Percentiles rank a stretch among this genome's conserved stretches.
Conservation (phyloP, 2,113 vertebrate genomes). For the Fulica atra region DNA sequence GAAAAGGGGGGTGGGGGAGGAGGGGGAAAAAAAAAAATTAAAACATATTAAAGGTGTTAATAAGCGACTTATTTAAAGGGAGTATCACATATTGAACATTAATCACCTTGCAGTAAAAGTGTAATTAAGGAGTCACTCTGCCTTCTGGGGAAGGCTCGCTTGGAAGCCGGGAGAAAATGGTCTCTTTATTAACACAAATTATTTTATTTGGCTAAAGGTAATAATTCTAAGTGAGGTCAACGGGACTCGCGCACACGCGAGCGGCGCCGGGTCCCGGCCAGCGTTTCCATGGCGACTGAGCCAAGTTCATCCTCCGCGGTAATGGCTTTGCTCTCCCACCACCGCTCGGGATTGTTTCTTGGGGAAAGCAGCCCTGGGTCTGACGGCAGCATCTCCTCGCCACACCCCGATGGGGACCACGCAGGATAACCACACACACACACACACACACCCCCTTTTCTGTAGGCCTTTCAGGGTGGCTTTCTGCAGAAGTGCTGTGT, state of each 20-base stretch:
- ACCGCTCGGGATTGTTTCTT: neutral
- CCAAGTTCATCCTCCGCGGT: slow-evolving; percentile 29
- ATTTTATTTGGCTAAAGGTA: slow-evolving; percentile 86
- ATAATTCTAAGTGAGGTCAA: slow-evolving; percentile 83
- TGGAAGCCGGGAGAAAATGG: slow-evolving; percentile 65
- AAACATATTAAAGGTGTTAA: slow-evolving; percentile 66
- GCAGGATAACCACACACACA: too few relatives aligned
- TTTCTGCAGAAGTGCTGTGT: fast-evolving
- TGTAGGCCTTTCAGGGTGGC: fast-evolving
- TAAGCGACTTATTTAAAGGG: slow-evolving; percentile 70
- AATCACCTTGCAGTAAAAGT: slow-evolving; percentile 73
- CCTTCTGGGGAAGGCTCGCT: slow-evolving; percentile 63
- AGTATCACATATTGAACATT: slow-evolving; percentile 74
- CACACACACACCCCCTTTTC: too few relatives aligned
- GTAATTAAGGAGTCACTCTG: slow-evolving; percentile 72
- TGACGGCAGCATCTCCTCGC: neutral
- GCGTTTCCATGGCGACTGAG: slow-evolving; percentile 76
- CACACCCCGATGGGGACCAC: fast-evolving
- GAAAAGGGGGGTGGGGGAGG: neutral
- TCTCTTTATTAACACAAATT: slow-evolving; percentile 83
- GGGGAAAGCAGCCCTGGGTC: neutral
- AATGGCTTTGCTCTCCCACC: slow-evolving; percentile 40
- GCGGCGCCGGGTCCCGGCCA: slow-evolving; percentile 48
- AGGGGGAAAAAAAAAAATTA: slow-evolving; percentile 11
- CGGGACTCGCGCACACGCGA: slow-evolving; percentile 21